Percentiles rank a stretch among this genome's conserved stretches.
Conservation (phyloP, 2,113 vertebrate genomes). For the Dipodomys stephensi region DNA sequence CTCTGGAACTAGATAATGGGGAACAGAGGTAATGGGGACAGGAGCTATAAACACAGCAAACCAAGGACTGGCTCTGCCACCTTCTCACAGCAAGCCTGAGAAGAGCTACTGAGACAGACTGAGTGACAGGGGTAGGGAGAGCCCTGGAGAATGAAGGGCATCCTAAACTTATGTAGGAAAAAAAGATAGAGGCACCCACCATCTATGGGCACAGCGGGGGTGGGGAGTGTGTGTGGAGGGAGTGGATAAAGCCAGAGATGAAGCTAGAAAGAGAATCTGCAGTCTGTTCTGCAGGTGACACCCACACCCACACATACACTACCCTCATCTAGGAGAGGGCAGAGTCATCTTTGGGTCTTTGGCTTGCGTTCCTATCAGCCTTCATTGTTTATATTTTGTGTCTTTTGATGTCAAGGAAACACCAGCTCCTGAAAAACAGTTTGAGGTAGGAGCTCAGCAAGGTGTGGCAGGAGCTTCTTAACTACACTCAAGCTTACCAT, state of each 20-base stretch:
- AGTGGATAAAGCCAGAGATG: not conserved
- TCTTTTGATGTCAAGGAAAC: not conserved
- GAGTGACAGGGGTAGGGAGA: not conserved
- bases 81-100: not conserved
- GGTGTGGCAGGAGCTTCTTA: not conserved
- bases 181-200: not conserved
- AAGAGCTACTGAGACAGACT: not conserved
- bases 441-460: not conserved
- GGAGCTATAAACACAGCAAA: not conserved
- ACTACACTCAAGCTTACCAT: not conserved
- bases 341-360: not conserved
- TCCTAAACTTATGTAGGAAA: fast-evolving
- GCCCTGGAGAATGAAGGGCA: not conserved
- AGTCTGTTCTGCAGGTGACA: not conserved
- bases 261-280: not conserved
- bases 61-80: not conserved
- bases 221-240: not conserved
- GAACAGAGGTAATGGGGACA: not conserved
- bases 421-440: not conserved
- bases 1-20: not conserved
- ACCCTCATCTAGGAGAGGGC: not conserved
- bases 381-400: not conserved
- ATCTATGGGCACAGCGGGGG: too few species aligned
- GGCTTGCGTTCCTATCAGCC: not conserved
- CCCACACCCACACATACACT: too few species aligned